Evolutionary conservation across 2,113 vertebrate species (phyloP), one percentile per base, ranked within the genome.

Genomic region (Trogon surrucura): DNA sequence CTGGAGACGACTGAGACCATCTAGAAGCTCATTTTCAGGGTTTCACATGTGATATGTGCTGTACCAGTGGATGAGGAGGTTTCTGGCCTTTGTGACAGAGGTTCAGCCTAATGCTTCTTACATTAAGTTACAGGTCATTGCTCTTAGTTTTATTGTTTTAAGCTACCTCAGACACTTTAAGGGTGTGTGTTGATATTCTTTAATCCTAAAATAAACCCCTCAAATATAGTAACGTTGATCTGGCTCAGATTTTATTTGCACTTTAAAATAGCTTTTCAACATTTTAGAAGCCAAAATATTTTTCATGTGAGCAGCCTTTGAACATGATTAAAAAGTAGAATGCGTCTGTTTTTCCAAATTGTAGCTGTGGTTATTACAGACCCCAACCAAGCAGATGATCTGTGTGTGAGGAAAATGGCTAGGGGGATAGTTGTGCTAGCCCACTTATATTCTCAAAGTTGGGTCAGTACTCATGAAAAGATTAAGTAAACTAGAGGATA

Each of bases 401-500:
- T 75, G 27, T 57, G 17, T 80, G 23, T 73, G 82, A 84, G 36
- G 27, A 86, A 69, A 72, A 45, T 84, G 67, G 29, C 69, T 78
- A 79, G 51, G 27, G 38, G 45, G 44, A n/a, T 1, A 4, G 53
- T 47, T 82, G 66, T 82, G 32, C 79, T 84, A 87, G 54, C 79
- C 50, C 32, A n/a, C 83, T 95, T 48, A 11, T 81, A 69, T 87
- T 95, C 85, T 91, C 85, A 96, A 95, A 65, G 69, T 29, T 67
- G 70, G 90, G 85, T 91, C 93, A 91, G 57, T 67, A 74, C 72
- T 79, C 54, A 34, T 9, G 41, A 94, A 93, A 92, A 88, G n/a
- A 82, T 96, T 84, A 86, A 93, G 88, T 93, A 93, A 96, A 96
- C 82, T 81, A 84, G 66, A 72, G 78, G 89, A 88, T 93, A 96